A percentile compares a stretch with the other conserved stretches of the same genome.
These are phyloP conservation scores for Brachypteracias leptosomus DNA, from an alignment of 2,113 vertebrate genomes.

Conservation along the genomic window DNA sequence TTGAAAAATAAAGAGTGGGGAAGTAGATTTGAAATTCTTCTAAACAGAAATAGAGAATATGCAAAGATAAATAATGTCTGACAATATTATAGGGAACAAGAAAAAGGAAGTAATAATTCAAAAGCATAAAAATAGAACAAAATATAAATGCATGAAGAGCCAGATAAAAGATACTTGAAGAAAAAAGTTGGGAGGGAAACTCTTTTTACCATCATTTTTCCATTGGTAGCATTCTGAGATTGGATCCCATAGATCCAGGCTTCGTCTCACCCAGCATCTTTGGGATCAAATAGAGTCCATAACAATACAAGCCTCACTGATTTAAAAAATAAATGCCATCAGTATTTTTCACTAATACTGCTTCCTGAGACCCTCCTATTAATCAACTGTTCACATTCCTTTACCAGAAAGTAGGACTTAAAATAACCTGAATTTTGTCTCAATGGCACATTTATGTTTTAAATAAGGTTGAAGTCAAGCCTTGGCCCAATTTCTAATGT, in stretches of 20 bases:
- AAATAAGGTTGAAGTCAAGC: constrained; percentile 4
- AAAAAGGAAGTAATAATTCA: background rate
- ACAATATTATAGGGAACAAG: background rate
- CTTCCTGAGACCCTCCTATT: background rate
- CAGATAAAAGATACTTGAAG: background rate
- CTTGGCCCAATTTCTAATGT: background rate
- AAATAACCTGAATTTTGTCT: background rate
- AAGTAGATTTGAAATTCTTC: background rate
- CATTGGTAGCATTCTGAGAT: fast-evolving
- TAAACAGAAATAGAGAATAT: background rate
- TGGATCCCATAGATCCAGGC: background rate
- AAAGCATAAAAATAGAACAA: background rate
- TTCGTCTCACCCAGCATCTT: background rate
- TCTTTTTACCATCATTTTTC: background rate
- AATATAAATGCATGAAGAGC: background rate
- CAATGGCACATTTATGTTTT: background rate
- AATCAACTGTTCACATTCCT: background rate
- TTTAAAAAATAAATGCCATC: background rate
- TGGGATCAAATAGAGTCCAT: background rate
- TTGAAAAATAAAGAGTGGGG: background rate
- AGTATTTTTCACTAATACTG: background rate
- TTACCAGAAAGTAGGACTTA: background rate
- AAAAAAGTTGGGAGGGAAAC: background rate
- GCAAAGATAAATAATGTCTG: background rate
- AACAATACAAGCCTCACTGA: background rate